These are phyloP conservation scores for Pseudanteris insignis DNA, from an alignment of 2,888 invertebrate genomes.

Conservation along the genomic window DNA sequence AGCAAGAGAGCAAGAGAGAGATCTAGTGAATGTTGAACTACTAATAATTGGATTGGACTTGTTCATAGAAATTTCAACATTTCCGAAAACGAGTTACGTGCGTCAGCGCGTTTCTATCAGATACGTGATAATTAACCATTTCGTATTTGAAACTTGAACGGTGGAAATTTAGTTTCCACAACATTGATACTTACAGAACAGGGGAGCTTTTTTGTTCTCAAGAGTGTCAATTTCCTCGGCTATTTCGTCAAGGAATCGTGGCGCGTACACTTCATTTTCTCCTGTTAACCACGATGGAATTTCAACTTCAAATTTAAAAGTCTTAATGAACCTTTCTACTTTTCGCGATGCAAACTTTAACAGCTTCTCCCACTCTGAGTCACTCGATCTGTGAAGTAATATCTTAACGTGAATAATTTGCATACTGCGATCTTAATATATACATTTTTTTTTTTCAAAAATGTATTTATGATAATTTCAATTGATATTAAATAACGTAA, in stretches of 20 bases:
- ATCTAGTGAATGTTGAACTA: constrained; percentile 41
- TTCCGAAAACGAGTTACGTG: constrained; percentile 19
- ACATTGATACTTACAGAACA: constrained; percentile 78
- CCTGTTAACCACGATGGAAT: constrained; percentile 68
- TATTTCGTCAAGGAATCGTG: constrained; percentile 84
- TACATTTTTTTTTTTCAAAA: too few species aligned
- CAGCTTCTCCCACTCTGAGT: constrained; percentile 83
- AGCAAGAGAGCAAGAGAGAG: constrained; percentile 41
- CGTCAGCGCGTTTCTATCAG: too few species aligned
- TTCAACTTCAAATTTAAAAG: constrained; percentile 79
- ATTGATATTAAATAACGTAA: too few species aligned
- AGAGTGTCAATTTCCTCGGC: constrained; percentile 84
- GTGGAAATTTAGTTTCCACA: too few species aligned
- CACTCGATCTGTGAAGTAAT: constrained; percentile 69
- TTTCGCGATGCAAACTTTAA: constrained; percentile 81
- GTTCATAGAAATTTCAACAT: constrained; percentile 30
- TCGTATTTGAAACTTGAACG: too few species aligned
- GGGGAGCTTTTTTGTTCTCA: constrained; percentile 82
- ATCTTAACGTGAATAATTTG: too few species aligned
- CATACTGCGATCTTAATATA: too few species aligned
- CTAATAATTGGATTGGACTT: constrained; percentile 37
- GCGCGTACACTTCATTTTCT: constrained; percentile 79
- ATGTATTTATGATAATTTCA: too few species aligned
- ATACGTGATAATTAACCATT: too few species aligned
- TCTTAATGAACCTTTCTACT: constrained; percentile 80